These are phyloP conservation scores for Megathymus violae DNA, from an alignment of 1,140 invertebrate species.

Conservation along the genomic window DNA sequence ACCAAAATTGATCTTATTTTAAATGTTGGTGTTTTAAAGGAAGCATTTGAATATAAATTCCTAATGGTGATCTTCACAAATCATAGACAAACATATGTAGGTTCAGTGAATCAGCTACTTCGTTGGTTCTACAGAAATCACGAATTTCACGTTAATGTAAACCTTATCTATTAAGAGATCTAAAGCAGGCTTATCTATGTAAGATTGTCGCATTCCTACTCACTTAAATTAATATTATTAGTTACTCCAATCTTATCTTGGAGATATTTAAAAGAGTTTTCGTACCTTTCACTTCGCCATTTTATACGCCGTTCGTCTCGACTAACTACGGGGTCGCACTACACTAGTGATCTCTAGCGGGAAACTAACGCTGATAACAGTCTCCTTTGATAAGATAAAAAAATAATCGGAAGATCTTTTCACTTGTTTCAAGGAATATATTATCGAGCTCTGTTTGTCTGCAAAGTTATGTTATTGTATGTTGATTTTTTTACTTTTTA, in stretches of 20 bases:
- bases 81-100: too few species aligned
- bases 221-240: constrained; percentile 23
- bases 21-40: too few species aligned
- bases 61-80: too few species aligned
- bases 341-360: constrained; percentile 25
- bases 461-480: not conserved
- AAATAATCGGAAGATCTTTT: constrained; percentile 61
- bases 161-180: constrained; percentile 14
- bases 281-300: constrained; percentile 27
- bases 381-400: constrained; percentile 59
- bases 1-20: too few species aligned
- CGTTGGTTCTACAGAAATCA: not conserved
- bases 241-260: constrained; percentile 17
- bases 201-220: constrained; percentile 18
- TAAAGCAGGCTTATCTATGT: constrained; percentile 10
- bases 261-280: constrained; percentile 16
- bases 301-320: constrained; percentile 15
- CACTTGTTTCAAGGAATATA: constrained; percentile 50
- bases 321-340: constrained; percentile 14
- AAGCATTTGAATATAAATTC: too few species aligned
- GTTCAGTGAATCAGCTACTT: too few species aligned
- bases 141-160: not conserved
- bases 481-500: too few species aligned
- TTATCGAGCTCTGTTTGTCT: constrained; percentile 11
- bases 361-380: constrained; percentile 59